A percentile compares a stretch with the other conserved stretches of the same genome.
phyloP scores from a whole-genome alignment of 2,797 vertebrate species.

The Picus viridis region DNA sequence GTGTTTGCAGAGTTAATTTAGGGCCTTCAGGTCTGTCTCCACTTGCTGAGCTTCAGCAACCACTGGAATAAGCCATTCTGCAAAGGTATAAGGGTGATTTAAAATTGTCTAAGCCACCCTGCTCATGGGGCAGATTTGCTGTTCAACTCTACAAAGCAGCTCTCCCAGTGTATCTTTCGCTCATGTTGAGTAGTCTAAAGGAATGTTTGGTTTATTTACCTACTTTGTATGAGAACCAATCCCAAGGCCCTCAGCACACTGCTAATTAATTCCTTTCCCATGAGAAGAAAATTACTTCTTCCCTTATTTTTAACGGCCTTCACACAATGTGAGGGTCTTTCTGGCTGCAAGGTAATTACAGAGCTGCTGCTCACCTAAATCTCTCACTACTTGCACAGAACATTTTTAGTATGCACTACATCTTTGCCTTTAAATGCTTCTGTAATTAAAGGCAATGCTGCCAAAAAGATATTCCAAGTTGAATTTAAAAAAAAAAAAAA shows the following conservation, averaged over 20 bases:
- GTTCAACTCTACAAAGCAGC: background rate
- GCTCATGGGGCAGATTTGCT: background rate
- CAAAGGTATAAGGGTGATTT: background rate
- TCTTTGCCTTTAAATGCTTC: conserved; percentile 30
- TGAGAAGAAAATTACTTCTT: conserved; percentile 46
- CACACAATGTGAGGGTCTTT: conserved; percentile 26
- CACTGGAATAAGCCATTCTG: background rate
- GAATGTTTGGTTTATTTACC: conserved; percentile 49
- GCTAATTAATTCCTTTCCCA: conserved; percentile 57
- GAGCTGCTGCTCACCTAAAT: conserved; percentile 54
- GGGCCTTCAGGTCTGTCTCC: background rate
- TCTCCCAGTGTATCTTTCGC: background rate
- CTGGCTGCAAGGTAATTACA: conserved; percentile 64
- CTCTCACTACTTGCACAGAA: conserved; percentile 7
- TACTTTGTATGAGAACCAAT: conserved; percentile 23
- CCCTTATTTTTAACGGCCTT: conserved; percentile 58
- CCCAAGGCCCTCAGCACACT: conserved; percentile 11
- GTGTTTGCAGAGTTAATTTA: background rate
- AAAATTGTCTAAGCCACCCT: background rate
- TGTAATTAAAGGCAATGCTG: conserved; percentile 55
- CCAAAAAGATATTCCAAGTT: conserved; percentile 46
- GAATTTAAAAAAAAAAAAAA: background rate
- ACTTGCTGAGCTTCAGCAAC: background rate
- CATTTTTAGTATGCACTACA: conserved; percentile 32
- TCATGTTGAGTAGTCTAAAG: background rate